A percentile compares a stretch with the other conserved stretches of the same genome.
Evolutionary conservation across 2,113 vertebrate species (phyloP).

Genomic region (Mormyrus lacerda): DNA sequence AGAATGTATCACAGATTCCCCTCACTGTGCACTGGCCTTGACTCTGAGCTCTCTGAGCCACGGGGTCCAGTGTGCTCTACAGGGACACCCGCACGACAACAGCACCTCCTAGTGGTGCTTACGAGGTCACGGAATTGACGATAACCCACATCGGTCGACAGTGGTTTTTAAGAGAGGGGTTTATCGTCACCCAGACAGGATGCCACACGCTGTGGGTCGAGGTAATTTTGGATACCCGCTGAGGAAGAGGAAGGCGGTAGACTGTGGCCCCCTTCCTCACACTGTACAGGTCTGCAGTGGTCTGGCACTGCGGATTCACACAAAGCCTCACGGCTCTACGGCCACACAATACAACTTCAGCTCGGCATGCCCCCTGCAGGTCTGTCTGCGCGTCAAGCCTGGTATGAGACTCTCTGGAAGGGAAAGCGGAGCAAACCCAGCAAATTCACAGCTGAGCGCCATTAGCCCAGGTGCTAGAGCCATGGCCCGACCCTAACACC

Average conservation of each 20-base stretch:
- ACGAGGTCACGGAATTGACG: background rate
- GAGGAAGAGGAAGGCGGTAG: background rate
- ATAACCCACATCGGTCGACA: background rate
- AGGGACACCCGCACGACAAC: background rate
- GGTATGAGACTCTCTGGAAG: background rate
- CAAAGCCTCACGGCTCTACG: background rate
- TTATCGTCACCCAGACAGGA: background rate
- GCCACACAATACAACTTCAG: background rate
- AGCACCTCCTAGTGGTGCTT: slow-evolving; percentile 17
- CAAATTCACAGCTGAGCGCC: background rate
- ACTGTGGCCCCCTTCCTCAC: background rate
- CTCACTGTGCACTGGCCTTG: background rate
- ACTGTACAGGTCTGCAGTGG: background rate
- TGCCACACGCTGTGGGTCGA: background rate
- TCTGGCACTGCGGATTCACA: background rate
- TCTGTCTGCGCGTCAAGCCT: background rate
- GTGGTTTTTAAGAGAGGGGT: background rate
- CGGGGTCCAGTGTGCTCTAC: background rate
- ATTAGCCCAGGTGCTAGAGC: background rate
- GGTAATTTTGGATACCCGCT: background rate
- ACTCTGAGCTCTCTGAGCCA: background rate
- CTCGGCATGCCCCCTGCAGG: background rate
- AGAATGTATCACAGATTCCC: background rate
- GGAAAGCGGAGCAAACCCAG: background rate
- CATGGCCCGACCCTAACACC: background rate